These are phyloP conservation scores for Garra rufa DNA, from an alignment of 2,113 vertebrate species.

Conservation along the genomic window DNA sequence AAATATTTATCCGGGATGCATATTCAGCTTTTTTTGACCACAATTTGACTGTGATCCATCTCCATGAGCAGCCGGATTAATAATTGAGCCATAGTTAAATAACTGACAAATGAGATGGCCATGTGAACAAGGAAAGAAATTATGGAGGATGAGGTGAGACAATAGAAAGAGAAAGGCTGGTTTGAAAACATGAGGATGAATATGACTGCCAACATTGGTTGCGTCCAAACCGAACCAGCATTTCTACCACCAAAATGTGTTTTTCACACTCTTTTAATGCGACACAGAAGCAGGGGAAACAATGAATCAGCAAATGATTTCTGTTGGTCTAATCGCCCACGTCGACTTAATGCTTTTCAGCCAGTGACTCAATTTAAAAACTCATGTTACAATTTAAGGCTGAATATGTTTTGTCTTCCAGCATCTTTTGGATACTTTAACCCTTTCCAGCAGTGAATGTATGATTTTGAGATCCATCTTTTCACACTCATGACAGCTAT, in stretches of 20 bases:
- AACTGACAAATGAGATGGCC: slow-evolving; percentile 56
- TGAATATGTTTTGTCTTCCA: not conserved
- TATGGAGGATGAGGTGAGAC: not conserved
- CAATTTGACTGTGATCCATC: slow-evolving; percentile 60
- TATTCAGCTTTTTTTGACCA: slow-evolving; percentile 69
- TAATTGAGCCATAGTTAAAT: slow-evolving; percentile 72
- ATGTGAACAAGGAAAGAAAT: slow-evolving; percentile 29
- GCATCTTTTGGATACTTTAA: not conserved
- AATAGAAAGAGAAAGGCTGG: not conserved
- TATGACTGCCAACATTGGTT: not conserved
- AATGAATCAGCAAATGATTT: not conserved
- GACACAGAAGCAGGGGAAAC: not conserved
- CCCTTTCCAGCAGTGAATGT: not conserved
- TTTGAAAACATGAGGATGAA: slow-evolving; percentile 38
- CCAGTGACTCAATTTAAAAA: not conserved
- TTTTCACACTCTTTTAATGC: not conserved
- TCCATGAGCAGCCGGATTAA: slow-evolving; percentile 67
- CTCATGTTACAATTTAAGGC: not conserved
- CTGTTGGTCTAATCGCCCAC: not conserved
- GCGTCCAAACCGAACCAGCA: not conserved
- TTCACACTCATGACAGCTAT: not conserved
- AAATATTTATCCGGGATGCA: slow-evolving; percentile 77
- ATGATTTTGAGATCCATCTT: not conserved
- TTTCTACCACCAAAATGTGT: not conserved
- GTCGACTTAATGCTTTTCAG: not conserved